A percentile compares a stretch with the other conserved stretches of the same genome.
Evolutionary conservation across 1,140 invertebrate species (phyloP).

Genomic region (Aphidius ervi): DNA sequence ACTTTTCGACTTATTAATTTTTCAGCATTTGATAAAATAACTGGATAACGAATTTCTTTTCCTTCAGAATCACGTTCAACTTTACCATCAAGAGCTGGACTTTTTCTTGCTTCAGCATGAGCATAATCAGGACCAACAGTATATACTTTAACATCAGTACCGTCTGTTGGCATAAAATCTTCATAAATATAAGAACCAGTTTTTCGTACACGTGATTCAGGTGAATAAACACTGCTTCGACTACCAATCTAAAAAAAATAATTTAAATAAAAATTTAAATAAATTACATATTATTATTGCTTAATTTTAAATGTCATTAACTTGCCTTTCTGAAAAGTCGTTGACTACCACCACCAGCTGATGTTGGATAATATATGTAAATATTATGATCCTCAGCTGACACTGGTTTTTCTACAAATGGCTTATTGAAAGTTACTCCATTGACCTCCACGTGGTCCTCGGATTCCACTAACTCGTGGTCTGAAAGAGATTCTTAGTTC

Average conservation of each 20-base stretch:
- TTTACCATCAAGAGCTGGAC: constrained; percentile 95
- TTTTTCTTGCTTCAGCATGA: constrained; percentile 98
- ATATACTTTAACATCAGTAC: constrained; percentile 73
- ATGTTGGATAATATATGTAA: constrained; percentile 99
- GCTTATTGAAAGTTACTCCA: constrained; percentile 95
- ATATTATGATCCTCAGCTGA: constrained; percentile 99
- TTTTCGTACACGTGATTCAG: constrained; percentile 91
- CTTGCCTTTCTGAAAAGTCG: constrained; percentile 92
- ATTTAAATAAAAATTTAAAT: constrained; percentile 12
- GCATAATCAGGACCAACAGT: constrained; percentile 97
- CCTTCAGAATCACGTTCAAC: constrained; percentile 98
- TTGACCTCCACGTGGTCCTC: constrained; percentile 99
- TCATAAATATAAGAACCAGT: constrained; percentile 99
- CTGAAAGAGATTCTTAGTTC: constrained; percentile 53
- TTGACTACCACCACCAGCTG: constrained; percentile 96
- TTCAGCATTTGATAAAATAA: constrained; percentile 95
- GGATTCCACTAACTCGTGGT: constrained; percentile 90
- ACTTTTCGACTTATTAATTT: constrained; percentile 99
- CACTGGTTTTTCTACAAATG: constrained; percentile 98
- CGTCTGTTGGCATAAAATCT: constrained; percentile 99
- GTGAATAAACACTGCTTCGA: constrained; percentile 96
- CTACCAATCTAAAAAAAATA: constrained; percentile 79
- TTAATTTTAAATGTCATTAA: constrained; percentile 9
- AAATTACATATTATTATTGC: neutral
- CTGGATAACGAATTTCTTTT: constrained; percentile 97